Conservation (phyloP, 2,888 invertebrate species). For the Choristoneura rosaceana region DNA sequence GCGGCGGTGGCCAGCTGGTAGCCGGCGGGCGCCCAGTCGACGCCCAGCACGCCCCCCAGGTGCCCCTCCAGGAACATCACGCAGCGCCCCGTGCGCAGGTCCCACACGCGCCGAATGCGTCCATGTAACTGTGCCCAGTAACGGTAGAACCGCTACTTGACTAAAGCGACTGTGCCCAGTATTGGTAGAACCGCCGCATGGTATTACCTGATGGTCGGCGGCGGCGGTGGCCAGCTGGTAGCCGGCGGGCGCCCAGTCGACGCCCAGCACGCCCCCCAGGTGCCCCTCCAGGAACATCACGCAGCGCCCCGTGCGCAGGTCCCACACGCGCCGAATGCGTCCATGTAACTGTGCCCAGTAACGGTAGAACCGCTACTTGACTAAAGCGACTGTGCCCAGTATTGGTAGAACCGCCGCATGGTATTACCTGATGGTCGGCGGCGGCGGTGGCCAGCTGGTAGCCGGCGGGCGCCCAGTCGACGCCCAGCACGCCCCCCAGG, state of each 20-base stretch:
- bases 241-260: slow-evolving; percentile 92
- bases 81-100: slow-evolving; percentile 97
- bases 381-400: too few species aligned
- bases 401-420: too few species aligned
- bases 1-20: slow-evolving; percentile 94
- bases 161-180: too few species aligned
- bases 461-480: slow-evolving; percentile 92
- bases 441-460: too few species aligned
- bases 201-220: slow-evolving; percentile 97
- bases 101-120: slow-evolving; percentile 99
- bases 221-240: slow-evolving; percentile 94
- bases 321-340: slow-evolving; percentile 99
- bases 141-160: too few species aligned
- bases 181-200: too few species aligned
- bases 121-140: too few species aligned
- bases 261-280: slow-evolving; percentile 94
- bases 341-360: too few species aligned
- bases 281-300: slow-evolving; percentile 99
- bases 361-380: too few species aligned
- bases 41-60: slow-evolving; percentile 93
- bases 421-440: slow-evolving; percentile 92
- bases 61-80: slow-evolving; percentile 99
- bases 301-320: slow-evolving; percentile 97
- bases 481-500: slow-evolving; percentile 94
- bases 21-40: slow-evolving; percentile 90